phyloP scores from a whole-genome alignment of 2,113 vertebrate genomes.

The Irena cyanogastra region DNA sequence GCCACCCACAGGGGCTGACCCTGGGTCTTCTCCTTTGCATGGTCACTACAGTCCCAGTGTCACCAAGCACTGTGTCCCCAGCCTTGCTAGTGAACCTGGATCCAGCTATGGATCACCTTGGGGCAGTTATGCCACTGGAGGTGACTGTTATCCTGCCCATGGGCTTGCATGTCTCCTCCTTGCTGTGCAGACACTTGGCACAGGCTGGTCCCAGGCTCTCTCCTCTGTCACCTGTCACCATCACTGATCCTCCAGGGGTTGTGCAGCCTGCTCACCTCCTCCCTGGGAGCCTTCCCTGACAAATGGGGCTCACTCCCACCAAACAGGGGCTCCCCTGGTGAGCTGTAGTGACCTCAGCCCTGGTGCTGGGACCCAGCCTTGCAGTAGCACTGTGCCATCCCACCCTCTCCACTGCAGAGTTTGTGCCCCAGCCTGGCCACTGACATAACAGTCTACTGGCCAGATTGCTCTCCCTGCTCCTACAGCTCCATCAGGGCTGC shows the following conservation, averaged over 20 bases:
- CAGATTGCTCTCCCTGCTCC: neutral
- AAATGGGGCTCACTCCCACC: neutral
- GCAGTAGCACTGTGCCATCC: neutral
- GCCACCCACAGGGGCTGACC: neutral
- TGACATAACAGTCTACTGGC: rapidly evolving
- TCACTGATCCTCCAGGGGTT: neutral
- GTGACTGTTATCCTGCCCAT: rapidly evolving
- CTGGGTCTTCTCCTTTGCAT: neutral
- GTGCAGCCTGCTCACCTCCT: neutral
- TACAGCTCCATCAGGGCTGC: neutral
- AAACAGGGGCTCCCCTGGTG: neutral
- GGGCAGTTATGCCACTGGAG: neutral
- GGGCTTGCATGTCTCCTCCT: neutral
- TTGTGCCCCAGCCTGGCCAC: neutral
- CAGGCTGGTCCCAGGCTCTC: neutral
- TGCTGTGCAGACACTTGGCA: rapidly evolving
- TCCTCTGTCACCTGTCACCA: rapidly evolving
- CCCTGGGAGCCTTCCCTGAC: neutral
- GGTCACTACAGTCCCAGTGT: neutral
- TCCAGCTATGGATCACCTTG: rapidly evolving
- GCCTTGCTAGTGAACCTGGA: rapidly evolving
- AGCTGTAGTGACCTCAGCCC: neutral
- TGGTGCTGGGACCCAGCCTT: neutral
- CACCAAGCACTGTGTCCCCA: neutral
- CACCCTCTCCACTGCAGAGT: neutral